Evolutionary conservation across 53 echinoderm and acorn worm genomes (phyloP), one percentile per base, ranked within the genome.

Genomic region (Arbacia lixula): DNA sequence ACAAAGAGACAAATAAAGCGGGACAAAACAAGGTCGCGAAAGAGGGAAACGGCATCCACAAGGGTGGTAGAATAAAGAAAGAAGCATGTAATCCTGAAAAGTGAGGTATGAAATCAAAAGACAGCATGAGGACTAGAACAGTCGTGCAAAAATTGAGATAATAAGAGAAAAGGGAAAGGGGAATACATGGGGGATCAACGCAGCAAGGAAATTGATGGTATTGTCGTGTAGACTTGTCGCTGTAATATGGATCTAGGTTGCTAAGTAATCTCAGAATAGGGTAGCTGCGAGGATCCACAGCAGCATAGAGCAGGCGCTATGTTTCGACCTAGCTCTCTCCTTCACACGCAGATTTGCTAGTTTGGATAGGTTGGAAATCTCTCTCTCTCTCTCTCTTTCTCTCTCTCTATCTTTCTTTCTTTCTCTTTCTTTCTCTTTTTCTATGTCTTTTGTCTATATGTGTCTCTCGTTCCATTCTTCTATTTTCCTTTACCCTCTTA

Each of bases 311-410:
- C n/a, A n/a, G n/a, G n/a, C 5, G 4, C 61, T 30, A 12, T 27
- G 29, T 60, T 21, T 32, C 62, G 30, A 5, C 17, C 3, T 31
- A 5, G 10, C 1, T 17, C 16, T 31, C 31, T 62, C 3, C 2
- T 6, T 16, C 3, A 35, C 34, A 19, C 16, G 19, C 3, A 35
- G 3, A 3, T 62, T 0, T 31, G 12, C 35, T 10, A 10, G n/a
- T 8, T 25, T 9, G 19, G 22, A 22, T 56, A 17, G 4, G 9
- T 56, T 3, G 0, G 0, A 56, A 5, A 6, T 16, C 34, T 25
- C 29, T 67, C 39, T 38, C 37, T 68, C 39, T 46, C n/a, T 46
- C 49, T 46, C 49, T 36, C 67, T 67, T n/a, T 21, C 1, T 67
- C 12, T 67, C 67, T n/a, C n/a, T 46, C 49, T 46, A 10, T 46